Base-by-base conservation (phyloP, 2,888 invertebrate genomes). In the Blastobasis lacticolella region DNA sequence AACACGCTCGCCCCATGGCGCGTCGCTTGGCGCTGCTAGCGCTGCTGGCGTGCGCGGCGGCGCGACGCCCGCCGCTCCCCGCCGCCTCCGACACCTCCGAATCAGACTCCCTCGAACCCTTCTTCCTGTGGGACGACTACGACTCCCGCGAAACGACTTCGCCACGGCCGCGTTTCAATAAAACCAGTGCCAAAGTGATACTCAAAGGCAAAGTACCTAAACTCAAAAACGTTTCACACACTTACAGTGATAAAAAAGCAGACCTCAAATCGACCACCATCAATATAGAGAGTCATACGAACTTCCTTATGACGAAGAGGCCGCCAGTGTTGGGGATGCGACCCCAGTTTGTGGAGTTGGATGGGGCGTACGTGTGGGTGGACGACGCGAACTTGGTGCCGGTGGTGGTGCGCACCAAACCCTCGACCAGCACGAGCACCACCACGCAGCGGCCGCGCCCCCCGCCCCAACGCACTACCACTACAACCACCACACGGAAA, bases 21-120 rank as follows among this genome's bases (percentile, higher is more conserved):
- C 87, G 84, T 82, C 85, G 83, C 80, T 77, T 84, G 86, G 79
- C 85, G 88, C 87, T 85, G 83, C 83, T 81, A 60, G 81, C 72
- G 78, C 74, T 83, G 65, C 74, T 81, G 75, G 82, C 75, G 68
- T 79, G 76, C 72, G 76, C 78, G 73, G 76, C 78, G 73, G 75
- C 66, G 61, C 23, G 71, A 78, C 57, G 66, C 68, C 56, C 73
- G 70, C 67, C 73, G 68, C 64, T 73, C 74, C 64, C 68, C 65
- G 59, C 66, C 62, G 43, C 57, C 53, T n/a, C 57, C 53, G 51
- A 23, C 23, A 46, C 57, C 52, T 74, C 78, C 54, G 67, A 78
- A 56, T 81, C 82, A 6, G 75, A 80, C 41, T 75, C 82, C 46
- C 61, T 78, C 46, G 84, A 85, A 54, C 73, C 81, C 5, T 77